Base-by-base conservation (phyloP, 2,888 invertebrate species). In the Arctia plantaginis region DNA sequence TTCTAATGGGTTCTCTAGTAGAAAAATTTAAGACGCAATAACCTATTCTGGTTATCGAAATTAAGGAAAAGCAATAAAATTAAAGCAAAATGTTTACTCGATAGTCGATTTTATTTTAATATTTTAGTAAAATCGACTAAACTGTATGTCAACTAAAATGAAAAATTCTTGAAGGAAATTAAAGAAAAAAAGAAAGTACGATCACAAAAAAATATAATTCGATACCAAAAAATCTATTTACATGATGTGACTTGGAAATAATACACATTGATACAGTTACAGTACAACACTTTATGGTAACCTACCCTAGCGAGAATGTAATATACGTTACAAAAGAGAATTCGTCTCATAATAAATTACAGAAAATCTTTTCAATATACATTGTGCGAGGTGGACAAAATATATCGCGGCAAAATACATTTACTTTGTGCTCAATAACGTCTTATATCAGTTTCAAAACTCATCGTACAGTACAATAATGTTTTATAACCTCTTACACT, bases 191-290 rank as follows among this genome's bases (percentile, higher is more conserved):
- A 84, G 85, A 85, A 83, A 78, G 84, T 89, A 90, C 87, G 90
- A 91, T 93, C 94, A 94, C 94, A 94, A 94, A 94, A 91, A 92
- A 93, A 94, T 94, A 94, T 95, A 95, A 94, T 94, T 94, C 90
- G 90, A 90, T 92, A 92, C 88, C 88, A 93, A 90, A 90, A 51
- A 88, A 87, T 87, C 88, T 95, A 94, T 95, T 91, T 95, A 95
- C 94, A 94, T 90, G 87, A 89, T 86, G 87, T 88, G 85, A 86
- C 84, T 85, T 82, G 75, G 70, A 80, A 83, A 82, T 78, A 79
- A 78, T 80, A 82, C 80, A 82, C 80, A 83, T 79, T 76, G 76
- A 83, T 79, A 83, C 79, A 83, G 44, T 64, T 72, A 72, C 41
- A 71, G 67, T 85, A 84, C 80, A 82, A 83, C 81, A 79, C 78